phyloP scores from a whole-genome alignment of 2,888 invertebrate species.

The Tanytarsus gracilentus region DNA sequence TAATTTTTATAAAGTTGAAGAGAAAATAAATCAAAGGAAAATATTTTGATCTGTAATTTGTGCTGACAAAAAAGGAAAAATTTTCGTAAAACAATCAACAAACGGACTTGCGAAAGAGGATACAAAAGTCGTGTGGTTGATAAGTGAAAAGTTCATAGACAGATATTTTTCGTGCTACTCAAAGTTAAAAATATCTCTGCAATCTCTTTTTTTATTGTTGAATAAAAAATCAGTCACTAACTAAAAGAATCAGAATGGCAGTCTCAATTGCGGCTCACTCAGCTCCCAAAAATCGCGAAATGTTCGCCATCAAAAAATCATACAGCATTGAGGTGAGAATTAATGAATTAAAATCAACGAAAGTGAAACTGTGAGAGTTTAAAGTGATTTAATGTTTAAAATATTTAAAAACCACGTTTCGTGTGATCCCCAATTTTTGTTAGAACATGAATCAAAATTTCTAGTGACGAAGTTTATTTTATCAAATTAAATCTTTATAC shows the following conservation, averaged over 20 bases:
- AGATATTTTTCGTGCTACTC: constrained; percentile 8
- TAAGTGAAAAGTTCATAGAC: constrained; percentile 15
- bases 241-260: constrained; percentile 57
- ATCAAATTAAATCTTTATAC: no score
- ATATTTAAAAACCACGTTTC: background rate
- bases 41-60: constrained; percentile 23
- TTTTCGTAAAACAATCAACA: constrained; percentile 34
- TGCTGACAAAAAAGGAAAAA: background rate
- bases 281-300: constrained; percentile 88
- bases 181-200: constrained; percentile 12
- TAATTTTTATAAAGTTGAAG: background rate
- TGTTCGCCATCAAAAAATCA: constrained; percentile 95
- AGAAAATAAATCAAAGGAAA: background rate
- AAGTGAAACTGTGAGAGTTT: no score
- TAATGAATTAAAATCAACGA: background rate
- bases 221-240: background rate
- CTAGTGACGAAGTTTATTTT: no score
- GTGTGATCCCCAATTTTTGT: no score
- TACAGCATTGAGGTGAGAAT: constrained; percentile 91
- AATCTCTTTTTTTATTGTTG: background rate
- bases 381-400: no score
- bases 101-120: constrained; percentile 36
- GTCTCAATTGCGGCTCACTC: constrained; percentile 55
- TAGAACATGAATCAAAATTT: no score
- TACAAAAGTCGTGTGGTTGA: constrained; percentile 47